Evolutionary conservation across 2,113 vertebrate genomes (phyloP).

Genomic region (Pituophis catenifer): DNA sequence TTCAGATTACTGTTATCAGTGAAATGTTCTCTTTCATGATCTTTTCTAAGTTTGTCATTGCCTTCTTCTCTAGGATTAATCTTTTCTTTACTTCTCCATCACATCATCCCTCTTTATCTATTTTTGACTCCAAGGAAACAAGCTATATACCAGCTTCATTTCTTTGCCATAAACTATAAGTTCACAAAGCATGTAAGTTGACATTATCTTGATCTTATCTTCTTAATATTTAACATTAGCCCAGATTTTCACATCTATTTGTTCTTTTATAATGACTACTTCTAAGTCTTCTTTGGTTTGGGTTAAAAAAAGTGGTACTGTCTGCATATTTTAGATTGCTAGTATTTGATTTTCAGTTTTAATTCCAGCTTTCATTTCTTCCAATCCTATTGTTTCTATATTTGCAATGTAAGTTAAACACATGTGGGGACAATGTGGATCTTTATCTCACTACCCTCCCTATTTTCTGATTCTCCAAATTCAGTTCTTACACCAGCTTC

Average conservation of each 20-base stretch:
- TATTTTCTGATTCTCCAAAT: neutral
- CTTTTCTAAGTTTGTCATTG: neutral
- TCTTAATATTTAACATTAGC: neutral
- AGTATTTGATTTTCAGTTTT: neutral
- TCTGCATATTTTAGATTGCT: neutral
- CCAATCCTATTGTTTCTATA: neutral
- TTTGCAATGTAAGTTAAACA: neutral
- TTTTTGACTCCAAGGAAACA: neutral
- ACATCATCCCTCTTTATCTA: neutral
- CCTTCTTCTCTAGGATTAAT: neutral
- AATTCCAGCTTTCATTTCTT: neutral
- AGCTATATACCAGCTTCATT: neutral
- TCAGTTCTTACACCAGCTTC: neutral
- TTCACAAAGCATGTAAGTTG: neutral
- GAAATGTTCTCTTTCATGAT: neutral
- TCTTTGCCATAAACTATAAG: neutral
- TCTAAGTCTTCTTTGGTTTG: neutral
- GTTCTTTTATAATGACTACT: neutral
- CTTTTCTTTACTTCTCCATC: neutral
- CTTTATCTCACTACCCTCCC: neutral
- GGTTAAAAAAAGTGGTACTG: neutral
- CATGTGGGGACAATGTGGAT: neutral
- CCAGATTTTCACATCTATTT: neutral
- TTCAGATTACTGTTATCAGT: neutral
- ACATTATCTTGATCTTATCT: neutral